Conservation (phyloP, 2,888 invertebrate genomes). For the Sminthurides aquaticus region DNA sequence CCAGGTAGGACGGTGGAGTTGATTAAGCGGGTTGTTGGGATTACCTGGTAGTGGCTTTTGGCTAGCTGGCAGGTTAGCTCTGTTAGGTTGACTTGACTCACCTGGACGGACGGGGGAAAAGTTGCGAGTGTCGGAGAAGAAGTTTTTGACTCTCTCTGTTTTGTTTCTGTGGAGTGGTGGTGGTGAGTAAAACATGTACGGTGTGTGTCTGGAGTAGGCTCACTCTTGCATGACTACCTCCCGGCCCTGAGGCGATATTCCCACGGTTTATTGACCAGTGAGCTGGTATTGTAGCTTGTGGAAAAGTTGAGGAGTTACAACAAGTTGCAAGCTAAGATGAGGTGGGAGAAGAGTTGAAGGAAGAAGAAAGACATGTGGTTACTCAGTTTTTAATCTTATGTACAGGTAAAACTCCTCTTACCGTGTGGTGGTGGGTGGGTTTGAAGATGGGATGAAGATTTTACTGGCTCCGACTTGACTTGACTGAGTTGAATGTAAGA, state of each 20-base stretch:
- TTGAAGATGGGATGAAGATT: too few relatives aligned
- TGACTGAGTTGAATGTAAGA: too few relatives aligned
- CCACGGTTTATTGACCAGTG: constrained; percentile 44
- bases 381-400: not conserved
- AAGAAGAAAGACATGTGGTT: not conserved
- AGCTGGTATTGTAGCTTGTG: too few relatives aligned
- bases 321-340: not conserved
- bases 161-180: not conserved
- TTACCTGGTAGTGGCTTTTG: too few relatives aligned
- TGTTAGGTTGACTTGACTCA: constrained; percentile 5
- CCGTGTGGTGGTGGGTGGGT: too few relatives aligned
- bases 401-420: too few relatives aligned
- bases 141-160: not conserved
- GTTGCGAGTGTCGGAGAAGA: not conserved
- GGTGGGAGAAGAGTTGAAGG: not conserved
- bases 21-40: not conserved
- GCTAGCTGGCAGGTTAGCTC: too few relatives aligned
- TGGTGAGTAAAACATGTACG: too few relatives aligned
- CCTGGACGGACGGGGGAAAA: not conserved
- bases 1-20: not conserved
- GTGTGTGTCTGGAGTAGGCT: not conserved
- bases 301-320: not conserved
- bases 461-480: too few relatives aligned
- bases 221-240: constrained; percentile 30
- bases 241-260: constrained; percentile 35